Percentiles rank a stretch among this genome's conserved stretches.
These are phyloP conservation scores for Hemitrygon akajei DNA, from an alignment of 2,797 vertebrate genomes.

Conservation along the genomic window DNA sequence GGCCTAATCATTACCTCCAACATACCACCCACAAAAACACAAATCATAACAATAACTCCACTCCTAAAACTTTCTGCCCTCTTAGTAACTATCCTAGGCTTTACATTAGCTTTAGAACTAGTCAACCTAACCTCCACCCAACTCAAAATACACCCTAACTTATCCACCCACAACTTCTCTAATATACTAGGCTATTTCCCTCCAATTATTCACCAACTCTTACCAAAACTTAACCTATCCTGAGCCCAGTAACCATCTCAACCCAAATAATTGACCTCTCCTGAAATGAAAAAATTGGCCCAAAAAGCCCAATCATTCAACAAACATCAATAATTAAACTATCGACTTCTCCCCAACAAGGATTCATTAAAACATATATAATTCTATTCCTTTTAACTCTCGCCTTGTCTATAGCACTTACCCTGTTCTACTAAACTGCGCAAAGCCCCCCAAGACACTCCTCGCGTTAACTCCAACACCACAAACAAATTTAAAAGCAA, in stretches of 20 bases:
- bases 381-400: constrained; percentile 22
- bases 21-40: not conserved
- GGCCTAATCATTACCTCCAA: constrained; percentile 22
- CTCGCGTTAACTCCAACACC: constrained; percentile 39
- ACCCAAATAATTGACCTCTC: not conserved
- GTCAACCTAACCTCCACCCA: constrained; percentile 2
- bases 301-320: not conserved
- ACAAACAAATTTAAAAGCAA: constrained; percentile 41
- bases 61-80: constrained; percentile 19
- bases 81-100: accelerated
- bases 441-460: accelerated
- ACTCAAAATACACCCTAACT: not conserved
- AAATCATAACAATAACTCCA: not conserved
- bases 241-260: constrained; percentile 39
- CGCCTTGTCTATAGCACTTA: accelerated
- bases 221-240: not conserved
- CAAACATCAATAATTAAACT: not conserved
- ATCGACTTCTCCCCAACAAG: constrained; percentile 20
- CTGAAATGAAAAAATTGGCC: not conserved
- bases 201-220: not conserved
- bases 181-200: not conserved
- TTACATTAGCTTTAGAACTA: not conserved
- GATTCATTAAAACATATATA: not conserved
- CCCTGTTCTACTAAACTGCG: not conserved
- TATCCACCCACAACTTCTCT: not conserved